Evolutionary conservation across 1,140 invertebrate genomes (phyloP).

Genomic region (Brachionus asplanchnoidis): DNA sequence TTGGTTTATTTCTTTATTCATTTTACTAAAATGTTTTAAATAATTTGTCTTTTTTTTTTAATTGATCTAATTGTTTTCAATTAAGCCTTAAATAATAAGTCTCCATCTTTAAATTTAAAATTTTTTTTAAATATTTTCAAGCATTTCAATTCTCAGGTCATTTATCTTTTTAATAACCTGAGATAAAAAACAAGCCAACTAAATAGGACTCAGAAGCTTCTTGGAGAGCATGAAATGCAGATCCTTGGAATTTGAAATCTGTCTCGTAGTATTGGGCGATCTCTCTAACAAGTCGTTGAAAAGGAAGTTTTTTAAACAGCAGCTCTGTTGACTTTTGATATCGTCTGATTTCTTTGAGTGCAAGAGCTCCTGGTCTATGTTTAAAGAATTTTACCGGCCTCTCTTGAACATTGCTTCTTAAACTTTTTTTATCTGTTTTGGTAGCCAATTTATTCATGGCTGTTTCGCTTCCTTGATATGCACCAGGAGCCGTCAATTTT

Average conservation of each 20-base stretch:
- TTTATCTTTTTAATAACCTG: no score
- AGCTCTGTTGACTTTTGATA: slow-evolving; percentile 78
- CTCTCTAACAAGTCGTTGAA: slow-evolving; percentile 77
- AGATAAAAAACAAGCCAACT: no score
- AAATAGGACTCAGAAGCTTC: no score
- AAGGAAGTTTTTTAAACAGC: slow-evolving; percentile 74
- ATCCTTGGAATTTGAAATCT: slow-evolving; percentile 65
- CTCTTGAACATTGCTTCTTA: slow-evolving; percentile 60
- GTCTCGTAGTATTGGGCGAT: slow-evolving; percentile 73
- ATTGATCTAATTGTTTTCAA: no score
- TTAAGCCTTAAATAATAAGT: no score
- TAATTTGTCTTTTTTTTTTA: no score
- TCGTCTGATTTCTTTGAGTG: no score
- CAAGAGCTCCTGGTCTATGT: slow-evolving; percentile 71
- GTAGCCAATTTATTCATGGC: slow-evolving; percentile 59
- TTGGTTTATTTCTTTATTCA: no score
- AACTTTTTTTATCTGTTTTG: slow-evolving; percentile 66
- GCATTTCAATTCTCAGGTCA: no score
- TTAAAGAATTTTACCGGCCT: slow-evolving; percentile 55
- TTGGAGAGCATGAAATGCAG: slow-evolving; percentile 59
- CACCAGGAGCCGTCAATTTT: slow-evolving; percentile 56
- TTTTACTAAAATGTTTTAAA: no score
- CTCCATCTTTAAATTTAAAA: no score
- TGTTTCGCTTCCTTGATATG: slow-evolving; percentile 50
- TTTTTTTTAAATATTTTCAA: no score